Evolutionary conservation across 2,797 vertebrate species (phyloP).

Genomic region (Podargus strigoides): DNA sequence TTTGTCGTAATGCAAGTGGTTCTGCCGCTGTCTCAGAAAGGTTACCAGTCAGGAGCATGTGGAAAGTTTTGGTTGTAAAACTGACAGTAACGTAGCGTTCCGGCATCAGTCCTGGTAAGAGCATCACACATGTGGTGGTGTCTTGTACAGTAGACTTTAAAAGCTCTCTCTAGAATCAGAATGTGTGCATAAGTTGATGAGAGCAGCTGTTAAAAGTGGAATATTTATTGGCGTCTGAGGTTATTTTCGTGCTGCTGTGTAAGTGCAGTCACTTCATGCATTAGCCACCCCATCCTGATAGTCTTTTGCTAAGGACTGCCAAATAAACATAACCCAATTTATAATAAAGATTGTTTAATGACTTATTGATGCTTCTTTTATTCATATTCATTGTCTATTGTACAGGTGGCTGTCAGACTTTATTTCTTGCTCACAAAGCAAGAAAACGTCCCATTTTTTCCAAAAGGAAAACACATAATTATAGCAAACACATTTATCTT

Average conservation of each 20-base stretch:
- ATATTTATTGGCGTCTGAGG: not conserved
- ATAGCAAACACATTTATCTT: not conserved
- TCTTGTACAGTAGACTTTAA: not conserved
- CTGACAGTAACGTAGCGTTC: not conserved
- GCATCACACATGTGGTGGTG: rapidly evolving
- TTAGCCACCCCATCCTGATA: not conserved
- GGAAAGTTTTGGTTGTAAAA: not conserved
- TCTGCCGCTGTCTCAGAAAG: not conserved
- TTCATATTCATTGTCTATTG: rapidly evolving
- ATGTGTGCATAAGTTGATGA: not conserved
- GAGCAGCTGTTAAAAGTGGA: not conserved
- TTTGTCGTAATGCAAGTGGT: not conserved
- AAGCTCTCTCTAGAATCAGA: not conserved
- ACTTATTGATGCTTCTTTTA: not conserved
- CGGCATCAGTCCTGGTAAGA: not conserved
- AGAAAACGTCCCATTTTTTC: not conserved
- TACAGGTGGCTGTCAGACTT: not conserved
- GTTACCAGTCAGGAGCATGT: rapidly evolving
- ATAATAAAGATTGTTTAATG: not conserved
- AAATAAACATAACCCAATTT: not conserved
- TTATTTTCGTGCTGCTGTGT: not conserved
- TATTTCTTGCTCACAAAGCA: not conserved
- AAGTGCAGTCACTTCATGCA: not conserved
- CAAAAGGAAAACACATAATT: not conserved
- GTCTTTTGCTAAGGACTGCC: not conserved